Percentiles rank a stretch among this genome's conserved stretches.
These are phyloP conservation scores for Syrmaticus mikado DNA, from an alignment of 2,113 vertebrate species.

Conservation along the genomic window DNA sequence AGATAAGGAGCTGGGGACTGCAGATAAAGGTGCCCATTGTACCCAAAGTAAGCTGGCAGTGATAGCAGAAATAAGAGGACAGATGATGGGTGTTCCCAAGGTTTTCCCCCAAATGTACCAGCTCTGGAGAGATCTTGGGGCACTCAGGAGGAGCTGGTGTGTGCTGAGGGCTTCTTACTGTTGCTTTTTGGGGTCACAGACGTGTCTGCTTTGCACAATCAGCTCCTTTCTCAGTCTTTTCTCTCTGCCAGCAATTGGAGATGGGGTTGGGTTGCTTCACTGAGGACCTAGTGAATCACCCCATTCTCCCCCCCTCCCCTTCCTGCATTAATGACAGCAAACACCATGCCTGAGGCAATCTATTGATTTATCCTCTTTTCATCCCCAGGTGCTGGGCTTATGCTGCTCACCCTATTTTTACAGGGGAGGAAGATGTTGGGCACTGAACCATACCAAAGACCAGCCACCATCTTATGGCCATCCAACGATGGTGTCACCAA, in stretches of 20 bases:
- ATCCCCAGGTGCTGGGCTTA: not conserved
- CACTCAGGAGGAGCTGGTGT: not conserved
- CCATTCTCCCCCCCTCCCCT: not conserved
- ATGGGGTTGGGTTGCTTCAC: rapidly evolving
- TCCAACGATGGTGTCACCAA: not conserved
- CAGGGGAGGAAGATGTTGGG: not conserved
- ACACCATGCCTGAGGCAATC: not conserved
- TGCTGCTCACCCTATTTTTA: not conserved
- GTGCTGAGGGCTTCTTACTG: not conserved
- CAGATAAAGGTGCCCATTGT: not conserved
- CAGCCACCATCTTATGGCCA: not conserved
- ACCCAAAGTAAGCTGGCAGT: not conserved
- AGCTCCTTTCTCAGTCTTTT: not conserved
- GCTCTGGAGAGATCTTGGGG: not conserved
- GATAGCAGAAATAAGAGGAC: not conserved
- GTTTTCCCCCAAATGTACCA: not conserved
- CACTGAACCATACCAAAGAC: not conserved
- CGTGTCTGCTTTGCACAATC: not conserved
- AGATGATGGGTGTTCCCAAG: not conserved
- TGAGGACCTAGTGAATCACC: rapidly evolving
- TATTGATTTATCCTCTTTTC: not conserved
- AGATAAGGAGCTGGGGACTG: not conserved
- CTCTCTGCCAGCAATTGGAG: not conserved
- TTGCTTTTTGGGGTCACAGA: not conserved
- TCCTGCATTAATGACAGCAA: not conserved